Evolutionary conservation across 2,888 invertebrate species (phyloP), one percentile per base, ranked within the genome.

Genomic region (Himalopsyche anomala): DNA sequence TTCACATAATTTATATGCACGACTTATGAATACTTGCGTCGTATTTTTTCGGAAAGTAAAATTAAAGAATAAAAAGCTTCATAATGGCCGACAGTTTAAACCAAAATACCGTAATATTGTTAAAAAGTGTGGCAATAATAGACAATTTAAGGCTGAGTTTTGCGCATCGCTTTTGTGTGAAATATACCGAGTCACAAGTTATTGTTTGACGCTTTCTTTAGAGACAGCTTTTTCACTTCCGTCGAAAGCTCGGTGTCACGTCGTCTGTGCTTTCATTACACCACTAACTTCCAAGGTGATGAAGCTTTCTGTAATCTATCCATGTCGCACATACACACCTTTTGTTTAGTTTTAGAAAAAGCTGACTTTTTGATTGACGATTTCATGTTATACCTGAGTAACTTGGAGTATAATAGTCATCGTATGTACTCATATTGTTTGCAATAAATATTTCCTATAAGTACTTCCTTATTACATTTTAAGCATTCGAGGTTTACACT

Each of bases 151-250:
- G 62, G 19, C 62, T 62, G 19, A 62, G 62, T 62, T 62, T 62
- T 62, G 62, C 62, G 62, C 62, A 62, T 62, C n/a, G 62, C 62
- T 62, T 62, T 62, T 62, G 62, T 62, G 19, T 62, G 62, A 62
- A 62, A 62, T 62, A 62, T 62, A 62, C 62, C 62, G 19, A 62
- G 62, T 62, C 62, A 62, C 62, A 62, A 62, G 62, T 62, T 62
- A 62, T 62, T 62, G 62, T 62, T 19, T 62, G 62, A 62, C 62
- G 62, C 62, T 19, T n/a, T 62, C 62, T 62, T 62, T 62, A 62
- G 62, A 62, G 62, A 62, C 62, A 62, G 62, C 62, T 62, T 62
- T 62, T 62, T 62, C 62, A 62, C 62, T 62, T 62, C 62, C 62
- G 62, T 62, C 62, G 62, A 62, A 62, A 62, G 62, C 62, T 62